These are phyloP conservation scores for Eulacestoma nigropectus DNA, from an alignment of 2,113 vertebrate genomes.

Conservation along the genomic window DNA sequence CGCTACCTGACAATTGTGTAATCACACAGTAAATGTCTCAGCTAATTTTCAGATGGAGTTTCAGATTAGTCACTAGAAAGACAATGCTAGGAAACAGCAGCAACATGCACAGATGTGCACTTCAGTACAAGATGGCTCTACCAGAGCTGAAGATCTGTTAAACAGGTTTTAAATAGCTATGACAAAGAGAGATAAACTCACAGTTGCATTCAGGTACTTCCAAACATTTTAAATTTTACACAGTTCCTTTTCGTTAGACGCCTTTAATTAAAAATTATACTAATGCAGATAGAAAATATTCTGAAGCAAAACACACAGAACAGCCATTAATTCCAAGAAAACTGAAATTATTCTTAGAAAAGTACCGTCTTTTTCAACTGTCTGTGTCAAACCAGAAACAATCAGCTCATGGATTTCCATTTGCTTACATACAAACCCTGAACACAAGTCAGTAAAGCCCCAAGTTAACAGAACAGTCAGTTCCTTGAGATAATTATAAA, in stretches of 20 bases:
- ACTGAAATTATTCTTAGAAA: neutral
- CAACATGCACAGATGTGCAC: neutral
- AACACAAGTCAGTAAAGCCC: neutral
- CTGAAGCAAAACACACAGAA: neutral
- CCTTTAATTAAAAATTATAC: neutral
- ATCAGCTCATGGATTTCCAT: neutral
- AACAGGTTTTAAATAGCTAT: neutral
- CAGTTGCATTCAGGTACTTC: neutral
- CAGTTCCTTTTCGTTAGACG: neutral
- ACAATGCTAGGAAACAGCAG: slow-evolving; percentile 8
- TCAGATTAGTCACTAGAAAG: slow-evolving; percentile 26
- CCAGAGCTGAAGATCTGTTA: neutral
- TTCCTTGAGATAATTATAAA: neutral
- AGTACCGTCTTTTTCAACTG: neutral
- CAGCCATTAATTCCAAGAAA: neutral
- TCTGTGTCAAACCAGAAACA: neutral
- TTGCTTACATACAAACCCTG: neutral
- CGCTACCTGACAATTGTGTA: neutral
- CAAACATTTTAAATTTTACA: neutral
- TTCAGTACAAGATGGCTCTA: neutral
- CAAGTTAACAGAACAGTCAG: neutral
- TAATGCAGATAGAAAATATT: neutral
- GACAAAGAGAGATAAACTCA: neutral
- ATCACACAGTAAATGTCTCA: neutral
- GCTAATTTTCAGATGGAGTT: slow-evolving; percentile 4